Conservation (phyloP, 2,888 invertebrate species). For the Drosophila dives region DNA sequence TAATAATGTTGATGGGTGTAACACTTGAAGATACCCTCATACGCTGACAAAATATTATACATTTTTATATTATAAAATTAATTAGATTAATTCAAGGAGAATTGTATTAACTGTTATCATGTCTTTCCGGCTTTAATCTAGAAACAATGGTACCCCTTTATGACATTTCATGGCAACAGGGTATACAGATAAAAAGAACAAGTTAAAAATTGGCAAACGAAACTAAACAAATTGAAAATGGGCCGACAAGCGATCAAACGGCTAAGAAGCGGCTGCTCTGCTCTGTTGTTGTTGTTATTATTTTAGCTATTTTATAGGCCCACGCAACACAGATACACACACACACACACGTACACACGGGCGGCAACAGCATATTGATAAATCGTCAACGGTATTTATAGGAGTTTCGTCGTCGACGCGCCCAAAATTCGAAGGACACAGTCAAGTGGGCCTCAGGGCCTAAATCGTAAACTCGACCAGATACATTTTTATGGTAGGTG, state of each 20-base stretch:
- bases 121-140: background rate
- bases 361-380: conserved; percentile 48
- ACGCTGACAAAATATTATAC: background rate
- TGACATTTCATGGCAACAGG: conserved; percentile 6
- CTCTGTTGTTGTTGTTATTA: conserved; percentile 24
- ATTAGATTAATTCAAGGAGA: background rate
- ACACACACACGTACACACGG: conserved; percentile 15
- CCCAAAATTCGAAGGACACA: conserved; percentile 60
- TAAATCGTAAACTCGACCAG: conserved; percentile 3
- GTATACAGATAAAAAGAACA: conserved; percentile 5
- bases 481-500: conserved; percentile 68
- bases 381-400: conserved; percentile 73
- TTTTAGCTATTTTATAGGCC: conserved; percentile 61
- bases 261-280: conserved; percentile 31
- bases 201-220: conserved; percentile 55
- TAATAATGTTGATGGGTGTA: background rate
- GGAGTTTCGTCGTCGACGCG: conserved; percentile 69
- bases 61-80: background rate
- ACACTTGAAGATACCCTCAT: background rate
- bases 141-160: background rate
- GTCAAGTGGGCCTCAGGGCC: conserved; percentile 26
- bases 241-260: conserved; percentile 58
- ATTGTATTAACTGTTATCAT: background rate
- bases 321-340: conserved; percentile 57
- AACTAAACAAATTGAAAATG: conserved; percentile 72